Conservation (phyloP, 1,140 invertebrate genomes). For the Tetragnatha versicolor region DNA sequence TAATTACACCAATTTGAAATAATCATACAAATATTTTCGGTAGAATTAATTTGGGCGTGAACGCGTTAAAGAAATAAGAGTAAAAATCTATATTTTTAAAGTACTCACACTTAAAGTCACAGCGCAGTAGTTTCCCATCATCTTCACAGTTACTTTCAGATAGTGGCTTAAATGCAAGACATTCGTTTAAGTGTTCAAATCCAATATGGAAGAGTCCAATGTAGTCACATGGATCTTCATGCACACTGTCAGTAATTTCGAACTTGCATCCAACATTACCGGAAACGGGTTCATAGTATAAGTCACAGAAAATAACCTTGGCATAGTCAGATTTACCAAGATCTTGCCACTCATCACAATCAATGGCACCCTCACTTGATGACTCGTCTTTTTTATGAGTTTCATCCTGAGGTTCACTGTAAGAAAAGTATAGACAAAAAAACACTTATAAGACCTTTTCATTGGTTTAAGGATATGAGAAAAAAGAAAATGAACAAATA, state of each 20-base stretch:
- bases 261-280: constrained; percentile 18
- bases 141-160: constrained; percentile 24
- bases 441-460: too few relatives aligned
- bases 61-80: neutral
- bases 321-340: constrained; percentile 44
- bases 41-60: neutral
- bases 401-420: too few relatives aligned
- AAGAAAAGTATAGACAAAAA: too few relatives aligned
- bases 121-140: constrained; percentile 16
- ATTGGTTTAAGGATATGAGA: too few relatives aligned
- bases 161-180: constrained; percentile 6
- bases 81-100: too few relatives aligned
- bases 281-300: neutral
- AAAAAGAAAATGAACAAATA: too few relatives aligned
- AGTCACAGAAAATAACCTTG: constrained; percentile 35
- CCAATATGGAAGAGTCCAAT: constrained; percentile 32
- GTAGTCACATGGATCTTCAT: constrained; percentile 38
- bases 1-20: too few relatives aligned
- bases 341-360: constrained; percentile 15
- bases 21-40: too few relatives aligned
- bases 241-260: constrained; percentile 29
- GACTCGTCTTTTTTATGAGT: too few relatives aligned
- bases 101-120: constrained; percentile 33
- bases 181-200: constrained; percentile 11
- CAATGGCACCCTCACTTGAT: too few relatives aligned